Percentiles rank a stretch among this genome's conserved stretches.
These are phyloP conservation scores for Colossoma macropomum DNA, from an alignment of 2,113 vertebrate species.

Conservation along the genomic window DNA sequence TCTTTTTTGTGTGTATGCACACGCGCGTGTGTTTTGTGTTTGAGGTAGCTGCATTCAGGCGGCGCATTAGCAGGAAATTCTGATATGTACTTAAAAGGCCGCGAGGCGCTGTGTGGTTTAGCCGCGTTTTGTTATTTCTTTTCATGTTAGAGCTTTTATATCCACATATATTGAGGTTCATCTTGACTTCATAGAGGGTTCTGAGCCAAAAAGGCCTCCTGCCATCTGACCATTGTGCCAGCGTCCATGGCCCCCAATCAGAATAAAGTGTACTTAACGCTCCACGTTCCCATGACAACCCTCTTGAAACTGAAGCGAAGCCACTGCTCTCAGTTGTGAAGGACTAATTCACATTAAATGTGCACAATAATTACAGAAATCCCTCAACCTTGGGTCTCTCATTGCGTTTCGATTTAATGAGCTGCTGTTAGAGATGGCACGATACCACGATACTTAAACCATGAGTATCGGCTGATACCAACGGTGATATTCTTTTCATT, in stretches of 20 bases:
- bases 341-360: background rate
- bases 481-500: too few relatives aligned
- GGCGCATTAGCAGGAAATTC: too few relatives aligned
- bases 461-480: background rate
- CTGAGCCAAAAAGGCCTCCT: background rate
- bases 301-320: slow-evolving; percentile 42
- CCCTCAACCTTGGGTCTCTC: background rate
- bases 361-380: background rate
- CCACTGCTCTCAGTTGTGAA: slow-evolving; percentile 22
- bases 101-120: background rate
- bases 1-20: background rate
- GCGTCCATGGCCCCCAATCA: slow-evolving; percentile 42
- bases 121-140: background rate
- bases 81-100: too few relatives aligned
- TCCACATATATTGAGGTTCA: too few relatives aligned
- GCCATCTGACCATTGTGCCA: slow-evolving; percentile 16
- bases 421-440: background rate
- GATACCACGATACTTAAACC: background rate
- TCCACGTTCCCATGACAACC: slow-evolving; percentile 56
- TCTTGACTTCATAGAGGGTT: background rate
- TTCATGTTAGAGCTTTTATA: background rate
- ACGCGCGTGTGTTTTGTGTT: background rate
- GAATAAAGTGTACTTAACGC: slow-evolving; percentile 52
- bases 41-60: background rate
- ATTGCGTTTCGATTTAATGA: background rate